Base-by-base conservation (phyloP, 2,113 vertebrate species). In the Oxygymnocypris stewartii region DNA sequence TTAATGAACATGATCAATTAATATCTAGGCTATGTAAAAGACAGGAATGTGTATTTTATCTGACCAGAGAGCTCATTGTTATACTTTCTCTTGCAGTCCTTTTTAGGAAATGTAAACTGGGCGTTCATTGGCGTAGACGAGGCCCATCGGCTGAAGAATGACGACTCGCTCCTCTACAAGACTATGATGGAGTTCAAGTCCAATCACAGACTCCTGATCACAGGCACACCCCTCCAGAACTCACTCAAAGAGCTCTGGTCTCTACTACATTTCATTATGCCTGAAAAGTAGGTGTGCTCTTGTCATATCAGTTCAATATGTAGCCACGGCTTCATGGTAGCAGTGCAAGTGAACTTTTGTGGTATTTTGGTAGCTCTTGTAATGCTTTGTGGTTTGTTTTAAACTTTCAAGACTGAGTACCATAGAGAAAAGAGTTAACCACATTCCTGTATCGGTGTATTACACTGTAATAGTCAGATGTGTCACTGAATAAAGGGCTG, bases 201-300 rank as follows among this genome's bases (percentile, higher is more conserved):
- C 85, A 99, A 98, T 74, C 97, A 99, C 92, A 94, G 98, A 87
- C 98, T 99, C 73, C 96, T 99, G 73, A 99, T 99, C 93, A 99
- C 98, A 84, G 98, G 98, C 92, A 99, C 98, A 0, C 98, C 98
- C 59, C 92, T 99, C 77, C 98, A 99, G 93, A 99, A 99, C 91
- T 99, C 98, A 2, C 96, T 99, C 40, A 99, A 99, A 92, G 98
- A 99, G 86, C 96, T 99, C 28, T 99, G 98, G 98, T 99, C 98
- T 84, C 93, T 99, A 84, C 92, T 99, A 78, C 98, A 97, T 92
- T 99, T 99, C 96, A 99, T 99, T 88, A 99, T 99, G 98, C 97
- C 98, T 31, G 97, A 99, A 91, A 99, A 99, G 98, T 99, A 97
- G 91, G 97, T 85, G 82, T n/a, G 1, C 18, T 20, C 28, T 23